A percentile compares a stretch with the other conserved stretches of the same genome.
phyloP scores from a whole-genome alignment of 2,113 vertebrate species.

The Ictalurus punctatus region DNA sequence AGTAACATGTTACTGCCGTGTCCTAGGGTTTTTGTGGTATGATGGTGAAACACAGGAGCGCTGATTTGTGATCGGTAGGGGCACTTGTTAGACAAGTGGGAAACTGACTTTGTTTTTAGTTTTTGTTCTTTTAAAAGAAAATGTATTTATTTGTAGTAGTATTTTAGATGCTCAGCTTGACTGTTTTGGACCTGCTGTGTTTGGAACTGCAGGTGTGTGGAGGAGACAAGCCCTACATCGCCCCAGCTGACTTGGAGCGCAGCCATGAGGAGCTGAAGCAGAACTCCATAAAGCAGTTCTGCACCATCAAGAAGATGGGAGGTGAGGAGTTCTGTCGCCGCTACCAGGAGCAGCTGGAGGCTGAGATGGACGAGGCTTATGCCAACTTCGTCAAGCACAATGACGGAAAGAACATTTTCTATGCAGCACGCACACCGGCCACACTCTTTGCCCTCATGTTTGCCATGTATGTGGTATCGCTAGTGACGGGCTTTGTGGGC shows the following conservation, averaged over 20 bases:
- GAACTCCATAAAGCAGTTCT: conserved; percentile 82
- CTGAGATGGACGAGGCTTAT: conserved; percentile 88
- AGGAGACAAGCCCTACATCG: conserved; percentile 94
- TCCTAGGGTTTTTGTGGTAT: neutral
- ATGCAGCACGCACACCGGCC: conserved; percentile 93
- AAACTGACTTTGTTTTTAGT: too few relatives aligned
- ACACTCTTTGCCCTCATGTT: conserved; percentile 97
- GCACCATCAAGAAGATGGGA: conserved; percentile 97
- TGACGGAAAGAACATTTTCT: conserved; percentile 98
- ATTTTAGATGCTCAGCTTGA: neutral
- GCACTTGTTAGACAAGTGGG: too few relatives aligned
- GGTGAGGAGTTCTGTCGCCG: conserved; percentile 93
- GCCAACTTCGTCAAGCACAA: conserved; percentile 95
- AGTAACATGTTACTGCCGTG: neutral
- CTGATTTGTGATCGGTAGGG: too few relatives aligned
- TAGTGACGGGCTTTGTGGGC: conserved; percentile 92
- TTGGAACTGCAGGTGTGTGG: conserved; percentile 82
- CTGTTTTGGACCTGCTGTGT: neutral
- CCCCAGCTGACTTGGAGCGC: conserved; percentile 88
- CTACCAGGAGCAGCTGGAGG: conserved; percentile 92
- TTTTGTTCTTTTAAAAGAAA: too few relatives aligned
- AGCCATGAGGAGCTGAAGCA: conserved; percentile 83
- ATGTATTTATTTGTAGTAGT: too few relatives aligned
- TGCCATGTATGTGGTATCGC: conserved; percentile 89
- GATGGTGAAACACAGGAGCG: neutral